Evolutionary conservation across 2,797 vertebrate genomes (phyloP).

Genomic region (Jordanella pulchra): DNA sequence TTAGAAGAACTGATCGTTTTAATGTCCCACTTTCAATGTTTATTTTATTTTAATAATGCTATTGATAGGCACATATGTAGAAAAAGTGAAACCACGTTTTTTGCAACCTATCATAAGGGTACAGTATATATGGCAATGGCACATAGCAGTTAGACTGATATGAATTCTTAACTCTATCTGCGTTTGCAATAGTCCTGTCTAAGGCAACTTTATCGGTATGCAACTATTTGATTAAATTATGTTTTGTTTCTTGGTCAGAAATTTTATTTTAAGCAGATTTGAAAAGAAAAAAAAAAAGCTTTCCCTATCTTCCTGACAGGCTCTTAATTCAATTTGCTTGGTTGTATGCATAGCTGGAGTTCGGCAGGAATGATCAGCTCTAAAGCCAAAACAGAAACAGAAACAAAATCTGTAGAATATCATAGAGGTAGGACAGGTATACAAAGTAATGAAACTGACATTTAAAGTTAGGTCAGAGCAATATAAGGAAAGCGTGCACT

Average conservation of each 20-base stretch:
- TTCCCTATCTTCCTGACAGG: neutral
- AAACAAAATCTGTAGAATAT: too few species aligned
- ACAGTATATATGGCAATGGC: neutral
- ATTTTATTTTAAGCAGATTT: neutral
- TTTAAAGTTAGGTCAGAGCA: neutral
- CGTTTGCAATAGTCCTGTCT: neutral
- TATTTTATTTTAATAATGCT: neutral
- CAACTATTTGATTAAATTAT: neutral
- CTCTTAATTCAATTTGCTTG: neutral
- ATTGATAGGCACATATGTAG: neutral
- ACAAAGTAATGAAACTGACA: neutral
- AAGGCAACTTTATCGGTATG: neutral
- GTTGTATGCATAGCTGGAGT: neutral
- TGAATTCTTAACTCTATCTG: neutral
- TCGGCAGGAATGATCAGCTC: neutral
- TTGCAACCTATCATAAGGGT: neutral
- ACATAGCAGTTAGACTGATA: neutral
- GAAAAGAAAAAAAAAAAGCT: neutral
- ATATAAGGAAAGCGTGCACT: too few species aligned
- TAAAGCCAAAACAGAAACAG: neutral
- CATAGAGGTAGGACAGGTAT: neutral
- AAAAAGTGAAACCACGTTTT: neutral
- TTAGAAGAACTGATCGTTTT: neutral
- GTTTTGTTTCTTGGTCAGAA: neutral
- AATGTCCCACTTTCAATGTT: neutral